Conservation (phyloP, 1,140 invertebrate genomes). For the Pseudoatta argentina region DNA sequence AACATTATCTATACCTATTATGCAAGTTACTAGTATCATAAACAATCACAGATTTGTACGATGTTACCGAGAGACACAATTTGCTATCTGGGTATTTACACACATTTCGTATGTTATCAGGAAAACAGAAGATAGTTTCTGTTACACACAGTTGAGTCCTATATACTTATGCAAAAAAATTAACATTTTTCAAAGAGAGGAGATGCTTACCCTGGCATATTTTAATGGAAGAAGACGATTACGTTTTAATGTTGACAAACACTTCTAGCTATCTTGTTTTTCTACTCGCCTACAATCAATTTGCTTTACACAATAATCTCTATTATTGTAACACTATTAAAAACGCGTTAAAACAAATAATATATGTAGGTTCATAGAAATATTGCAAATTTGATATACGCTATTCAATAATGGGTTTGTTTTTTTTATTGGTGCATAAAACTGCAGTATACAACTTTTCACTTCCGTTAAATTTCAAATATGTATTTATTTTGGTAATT, state of each 20-base stretch:
- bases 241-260: constrained; percentile 29
- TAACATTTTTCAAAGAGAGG: not conserved
- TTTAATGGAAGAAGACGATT: constrained; percentile 36
- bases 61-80: too few species aligned
- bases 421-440: too few species aligned
- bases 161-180: not conserved
- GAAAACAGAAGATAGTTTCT: not conserved
- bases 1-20: too few species aligned
- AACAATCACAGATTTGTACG: too few species aligned
- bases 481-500: too few species aligned
- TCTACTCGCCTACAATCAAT: constrained; percentile 28
- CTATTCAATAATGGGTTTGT: not conserved
- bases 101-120: not conserved
- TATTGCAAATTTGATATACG: not conserved
- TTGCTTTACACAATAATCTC: not conserved
- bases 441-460: too few species aligned
- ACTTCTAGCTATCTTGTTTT: constrained; percentile 17
- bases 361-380: not conserved
- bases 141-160: not conserved
- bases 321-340: not conserved
- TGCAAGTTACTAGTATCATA: not conserved
- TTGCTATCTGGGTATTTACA: too few species aligned
- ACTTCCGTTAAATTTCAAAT: too few species aligned
- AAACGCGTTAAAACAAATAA: not conserved
- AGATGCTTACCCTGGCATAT: constrained; percentile 59